Conservation (phyloP, 2,113 vertebrate species). For the Deroptyus accipitrinus region DNA sequence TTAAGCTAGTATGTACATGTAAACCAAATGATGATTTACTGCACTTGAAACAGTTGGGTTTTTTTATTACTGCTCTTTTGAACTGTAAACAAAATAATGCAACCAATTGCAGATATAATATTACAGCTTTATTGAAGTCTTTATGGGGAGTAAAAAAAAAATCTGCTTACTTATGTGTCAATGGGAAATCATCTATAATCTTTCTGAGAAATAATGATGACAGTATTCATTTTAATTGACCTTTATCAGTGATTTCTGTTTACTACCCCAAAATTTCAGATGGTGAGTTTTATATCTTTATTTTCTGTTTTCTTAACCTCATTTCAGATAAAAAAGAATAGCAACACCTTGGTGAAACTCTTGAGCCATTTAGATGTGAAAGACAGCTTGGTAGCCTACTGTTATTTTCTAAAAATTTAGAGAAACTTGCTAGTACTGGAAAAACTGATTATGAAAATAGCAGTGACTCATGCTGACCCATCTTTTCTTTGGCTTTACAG, state of each 20-base stretch:
- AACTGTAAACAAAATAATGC: neutral
- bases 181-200: neutral
- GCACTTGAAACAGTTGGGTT: neutral
- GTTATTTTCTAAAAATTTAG: constrained; percentile 4
- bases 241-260: neutral
- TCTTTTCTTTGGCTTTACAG: constrained; percentile 14
- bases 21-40: neutral
- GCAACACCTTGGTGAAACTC: neutral
- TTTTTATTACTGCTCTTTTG: neutral
- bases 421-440: constrained; percentile 16
- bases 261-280: neutral
- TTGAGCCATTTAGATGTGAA: neutral
- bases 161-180: neutral
- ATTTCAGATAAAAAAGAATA: neutral
- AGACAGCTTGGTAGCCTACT: neutral
- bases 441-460: constrained; percentile 54
- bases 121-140: neutral
- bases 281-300: neutral
- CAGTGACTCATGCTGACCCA: constrained; percentile 23
- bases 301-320: neutral
- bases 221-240: neutral
- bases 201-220: neutral
- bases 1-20: neutral
- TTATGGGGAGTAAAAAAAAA: neutral
- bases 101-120: neutral